Percentiles rank a stretch among this genome's conserved stretches.
Conservation (phyloP, 2,113 vertebrate genomes). For the Panthera uncia region DNA sequence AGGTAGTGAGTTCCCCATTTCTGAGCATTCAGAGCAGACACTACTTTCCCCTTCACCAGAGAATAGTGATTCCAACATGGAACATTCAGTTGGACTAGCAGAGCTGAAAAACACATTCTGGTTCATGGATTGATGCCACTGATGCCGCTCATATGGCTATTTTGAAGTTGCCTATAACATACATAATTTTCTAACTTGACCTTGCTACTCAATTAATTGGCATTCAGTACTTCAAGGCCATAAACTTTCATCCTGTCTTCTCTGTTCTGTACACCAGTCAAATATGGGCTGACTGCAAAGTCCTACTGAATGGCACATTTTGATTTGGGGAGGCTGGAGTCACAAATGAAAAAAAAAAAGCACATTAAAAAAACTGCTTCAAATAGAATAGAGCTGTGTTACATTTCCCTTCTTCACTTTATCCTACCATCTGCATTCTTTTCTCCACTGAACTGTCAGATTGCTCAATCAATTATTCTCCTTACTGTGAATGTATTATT, state of each 20-base stretch:
- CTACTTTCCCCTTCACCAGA: background rate
- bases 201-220: background rate
- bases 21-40: background rate
- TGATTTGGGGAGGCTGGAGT: background rate
- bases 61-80: background rate
- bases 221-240: background rate
- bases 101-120: background rate
- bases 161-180: background rate
- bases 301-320: background rate
- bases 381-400: background rate
- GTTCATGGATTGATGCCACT: background rate
- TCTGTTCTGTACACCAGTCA: background rate
- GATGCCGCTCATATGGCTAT: background rate
- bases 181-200: background rate
- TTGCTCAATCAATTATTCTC: background rate
- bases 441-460: background rate
- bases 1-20: background rate
- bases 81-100: background rate
- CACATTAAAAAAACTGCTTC: background rate
- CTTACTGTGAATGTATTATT: background rate
- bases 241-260: background rate
- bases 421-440: background rate
- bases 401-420: background rate
- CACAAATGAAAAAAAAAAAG: background rate
- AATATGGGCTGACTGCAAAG: background rate